Evolutionary conservation across 2,113 vertebrate genomes (phyloP).

Genomic region (Conger conger): DNA sequence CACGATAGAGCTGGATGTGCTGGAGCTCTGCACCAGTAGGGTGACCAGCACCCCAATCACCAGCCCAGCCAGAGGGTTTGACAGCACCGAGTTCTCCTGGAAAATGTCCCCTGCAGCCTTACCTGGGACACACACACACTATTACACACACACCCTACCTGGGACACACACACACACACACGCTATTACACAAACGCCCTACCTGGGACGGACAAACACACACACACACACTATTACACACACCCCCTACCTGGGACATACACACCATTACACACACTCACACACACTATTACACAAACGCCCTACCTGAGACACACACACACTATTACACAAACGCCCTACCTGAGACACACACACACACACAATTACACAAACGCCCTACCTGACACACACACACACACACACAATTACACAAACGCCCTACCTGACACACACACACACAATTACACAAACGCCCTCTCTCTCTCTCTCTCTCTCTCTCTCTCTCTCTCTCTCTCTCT

Average conservation of each 20-base stretch:
- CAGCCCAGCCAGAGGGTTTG: constrained; percentile 88
- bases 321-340: too few species aligned
- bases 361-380: too few species aligned
- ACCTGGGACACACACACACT: constrained; percentile 60
- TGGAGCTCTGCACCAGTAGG: constrained; percentile 92
- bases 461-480: too few species aligned
- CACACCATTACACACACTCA: too few species aligned
- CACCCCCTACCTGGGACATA: too few species aligned
- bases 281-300: too few species aligned
- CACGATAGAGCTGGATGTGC: constrained; percentile 91
- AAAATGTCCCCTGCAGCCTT: constrained; percentile 93
- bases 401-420: not conserved
- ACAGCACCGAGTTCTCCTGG: constrained; percentile 80
- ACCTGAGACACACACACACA: too few species aligned
- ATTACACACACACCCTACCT: not conserved
- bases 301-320: too few species aligned
- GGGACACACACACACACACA: not conserved
- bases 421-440: not conserved
- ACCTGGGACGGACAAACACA: not conserved
- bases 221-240: constrained; percentile 7
- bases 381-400: too few species aligned
- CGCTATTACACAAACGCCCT: not conserved
- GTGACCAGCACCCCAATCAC: constrained; percentile 94
- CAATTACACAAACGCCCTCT: too few species aligned
- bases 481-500: too few species aligned